phyloP scores from a whole-genome alignment of 23 tunicate species.

The Aplidium turbinatum region DNA sequence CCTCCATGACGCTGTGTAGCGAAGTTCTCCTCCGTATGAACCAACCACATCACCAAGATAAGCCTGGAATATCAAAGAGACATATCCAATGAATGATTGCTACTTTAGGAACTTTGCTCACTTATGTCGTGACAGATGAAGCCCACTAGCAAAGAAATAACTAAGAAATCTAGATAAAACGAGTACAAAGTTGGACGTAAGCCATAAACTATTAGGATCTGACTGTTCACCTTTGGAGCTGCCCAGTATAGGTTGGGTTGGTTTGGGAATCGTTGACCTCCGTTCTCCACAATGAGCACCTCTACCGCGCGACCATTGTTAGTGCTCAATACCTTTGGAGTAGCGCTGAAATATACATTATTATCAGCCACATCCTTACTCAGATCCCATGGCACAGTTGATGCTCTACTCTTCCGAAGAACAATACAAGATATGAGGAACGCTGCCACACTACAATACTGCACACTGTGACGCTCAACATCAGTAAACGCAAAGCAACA shows the following conservation, averaged over 20 bases:
- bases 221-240: constrained; percentile 55
- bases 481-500: no score
- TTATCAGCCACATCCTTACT: no score
- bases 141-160: no score
- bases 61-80: constrained; percentile 4
- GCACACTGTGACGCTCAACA: no score
- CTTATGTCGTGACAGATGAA: no score
- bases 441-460: no score
- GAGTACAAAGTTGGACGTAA: no score
- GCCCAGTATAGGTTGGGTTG: constrained; percentile 69
- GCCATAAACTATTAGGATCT: no score
- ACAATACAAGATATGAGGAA: no score
- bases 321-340: constrained; percentile 23
- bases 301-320: constrained; percentile 33
- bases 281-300: constrained; percentile 46
- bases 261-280: constrained; percentile 48
- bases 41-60: constrained; percentile 57
- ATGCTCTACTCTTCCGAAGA: background rate
- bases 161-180: no score
- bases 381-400: background rate
- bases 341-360: no score
- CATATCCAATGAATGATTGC: background rate
- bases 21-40: constrained; percentile 79
- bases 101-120: no score
- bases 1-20: constrained; percentile 35